A percentile compares a stretch with the other conserved stretches of the same genome.
Evolutionary conservation across 2,797 vertebrate genomes (phyloP).

Genomic region (Hydrocynus forskahlii): DNA sequence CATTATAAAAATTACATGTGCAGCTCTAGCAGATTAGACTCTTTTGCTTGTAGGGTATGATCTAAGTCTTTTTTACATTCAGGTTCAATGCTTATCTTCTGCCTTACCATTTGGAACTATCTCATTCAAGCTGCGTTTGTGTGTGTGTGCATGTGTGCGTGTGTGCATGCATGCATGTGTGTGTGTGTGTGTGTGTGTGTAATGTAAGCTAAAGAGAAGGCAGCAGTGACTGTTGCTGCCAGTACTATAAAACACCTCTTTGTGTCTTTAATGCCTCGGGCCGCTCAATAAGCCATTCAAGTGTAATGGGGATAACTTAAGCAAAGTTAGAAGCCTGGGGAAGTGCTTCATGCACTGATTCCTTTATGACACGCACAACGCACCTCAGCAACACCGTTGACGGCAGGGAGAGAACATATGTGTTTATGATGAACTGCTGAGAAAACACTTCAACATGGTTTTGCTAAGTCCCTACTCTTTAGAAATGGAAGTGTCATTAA

Average conservation of each 20-base stretch:
- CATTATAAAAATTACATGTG: background rate
- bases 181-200: background rate
- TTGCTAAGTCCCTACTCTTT: no score
- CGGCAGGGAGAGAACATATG: background rate
- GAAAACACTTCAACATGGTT: background rate
- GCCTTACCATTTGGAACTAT: background rate
- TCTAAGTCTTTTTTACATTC: background rate
- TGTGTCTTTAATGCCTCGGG: background rate
- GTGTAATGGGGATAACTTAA: constrained; percentile 6
- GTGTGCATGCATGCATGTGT: background rate
- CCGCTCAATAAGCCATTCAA: constrained; percentile 14
- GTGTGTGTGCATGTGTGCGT: constrained; percentile 1
- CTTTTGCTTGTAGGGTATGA: background rate
- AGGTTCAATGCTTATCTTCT: background rate
- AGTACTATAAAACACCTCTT: background rate
- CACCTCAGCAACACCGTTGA: background rate
- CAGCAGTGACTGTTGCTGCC: background rate
- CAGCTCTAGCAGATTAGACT: background rate
- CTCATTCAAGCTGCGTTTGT: background rate
- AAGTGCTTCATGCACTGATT: constrained; percentile 17
- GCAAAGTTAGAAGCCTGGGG: constrained; percentile 6
- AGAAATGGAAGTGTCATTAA: no score
- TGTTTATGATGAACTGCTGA: constrained; percentile 12
- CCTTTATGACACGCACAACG: constrained; percentile 9
- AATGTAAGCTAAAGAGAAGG: background rate